Conservation (phyloP, 2,888 invertebrate genomes). For the Amorpha juglandis region DNA sequence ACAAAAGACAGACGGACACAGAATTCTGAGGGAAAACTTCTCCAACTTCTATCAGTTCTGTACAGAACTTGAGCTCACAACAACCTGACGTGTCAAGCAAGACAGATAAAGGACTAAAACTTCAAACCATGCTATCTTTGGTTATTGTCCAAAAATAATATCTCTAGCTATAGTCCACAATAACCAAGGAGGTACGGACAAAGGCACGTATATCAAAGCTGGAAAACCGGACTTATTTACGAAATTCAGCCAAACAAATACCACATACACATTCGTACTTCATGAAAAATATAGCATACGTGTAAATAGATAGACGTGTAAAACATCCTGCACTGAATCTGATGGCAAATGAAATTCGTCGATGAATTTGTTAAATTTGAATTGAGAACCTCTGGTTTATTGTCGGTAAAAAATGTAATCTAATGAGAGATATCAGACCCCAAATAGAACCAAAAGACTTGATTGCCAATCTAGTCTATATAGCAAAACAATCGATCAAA, state of each 20-base stretch:
- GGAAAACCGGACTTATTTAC: background rate
- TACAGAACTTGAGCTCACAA: conserved; percentile 3
- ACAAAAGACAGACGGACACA: too few relatives aligned
- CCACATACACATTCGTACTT: too few relatives aligned
- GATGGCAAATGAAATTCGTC: too few relatives aligned
- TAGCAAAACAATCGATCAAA: too few relatives aligned
- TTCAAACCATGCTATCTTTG: conserved; percentile 11
- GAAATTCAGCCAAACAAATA: background rate
- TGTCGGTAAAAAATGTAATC: too few relatives aligned
- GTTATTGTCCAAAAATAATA: conserved; percentile 3
- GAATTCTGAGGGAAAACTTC: background rate
- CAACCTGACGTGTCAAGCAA: background rate
- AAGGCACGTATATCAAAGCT: conserved; percentile 9
- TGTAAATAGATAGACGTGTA: too few relatives aligned
- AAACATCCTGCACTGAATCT: too few relatives aligned
- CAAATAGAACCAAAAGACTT: too few relatives aligned
- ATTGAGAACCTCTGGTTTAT: too few relatives aligned
- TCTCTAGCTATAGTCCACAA: background rate
- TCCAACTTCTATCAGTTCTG: background rate
- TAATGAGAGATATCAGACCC: too few relatives aligned
- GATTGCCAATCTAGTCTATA: too few relatives aligned
- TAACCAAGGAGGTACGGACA: background rate
- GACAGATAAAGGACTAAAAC: conserved; percentile 8
- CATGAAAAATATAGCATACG: background rate
- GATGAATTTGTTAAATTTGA: too few relatives aligned